These are phyloP conservation scores for Aradophagus sp. DNA, from an alignment of 1,140 invertebrate species.

Conservation along the genomic window DNA sequence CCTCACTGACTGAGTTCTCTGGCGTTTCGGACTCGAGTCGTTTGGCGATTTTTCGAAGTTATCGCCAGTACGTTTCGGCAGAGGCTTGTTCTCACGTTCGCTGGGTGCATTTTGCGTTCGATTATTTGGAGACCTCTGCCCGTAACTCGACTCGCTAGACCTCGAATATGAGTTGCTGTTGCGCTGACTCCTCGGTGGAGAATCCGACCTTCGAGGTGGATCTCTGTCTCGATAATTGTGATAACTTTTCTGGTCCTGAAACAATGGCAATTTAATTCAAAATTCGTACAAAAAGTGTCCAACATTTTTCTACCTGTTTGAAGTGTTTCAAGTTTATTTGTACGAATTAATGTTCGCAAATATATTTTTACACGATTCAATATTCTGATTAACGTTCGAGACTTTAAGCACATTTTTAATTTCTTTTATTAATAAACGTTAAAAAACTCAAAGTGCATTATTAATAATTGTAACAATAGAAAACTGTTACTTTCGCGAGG, in stretches of 20 bases:
- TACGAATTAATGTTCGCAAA: no score
- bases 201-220: conserved; percentile 58
- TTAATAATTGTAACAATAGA: no score
- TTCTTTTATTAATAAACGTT: no score
- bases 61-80: conserved; percentile 59
- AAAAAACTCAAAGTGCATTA: no score
- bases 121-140: conserved; percentile 49
- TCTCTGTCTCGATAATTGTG: conserved; percentile 69
- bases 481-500: no score
- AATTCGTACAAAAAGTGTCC: no score
- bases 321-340: no score
- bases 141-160: conserved; percentile 58
- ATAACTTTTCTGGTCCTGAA: conserved; percentile 62
- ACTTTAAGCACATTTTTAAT: no score
- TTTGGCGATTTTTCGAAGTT: conserved; percentile 36
- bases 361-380: no score
- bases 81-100: conserved; percentile 41
- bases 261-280: conserved; percentile 7
- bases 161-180: conserved; percentile 56
- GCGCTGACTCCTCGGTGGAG: conserved; percentile 46
- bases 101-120: conserved; percentile 33
- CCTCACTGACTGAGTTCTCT: conserved; percentile 13
- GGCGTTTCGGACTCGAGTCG: conserved; percentile 24
- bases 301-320: no score
- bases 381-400: no score